Base-by-base conservation (phyloP, 2,888 invertebrate genomes). In the Pristionchus japonicus region DNA sequence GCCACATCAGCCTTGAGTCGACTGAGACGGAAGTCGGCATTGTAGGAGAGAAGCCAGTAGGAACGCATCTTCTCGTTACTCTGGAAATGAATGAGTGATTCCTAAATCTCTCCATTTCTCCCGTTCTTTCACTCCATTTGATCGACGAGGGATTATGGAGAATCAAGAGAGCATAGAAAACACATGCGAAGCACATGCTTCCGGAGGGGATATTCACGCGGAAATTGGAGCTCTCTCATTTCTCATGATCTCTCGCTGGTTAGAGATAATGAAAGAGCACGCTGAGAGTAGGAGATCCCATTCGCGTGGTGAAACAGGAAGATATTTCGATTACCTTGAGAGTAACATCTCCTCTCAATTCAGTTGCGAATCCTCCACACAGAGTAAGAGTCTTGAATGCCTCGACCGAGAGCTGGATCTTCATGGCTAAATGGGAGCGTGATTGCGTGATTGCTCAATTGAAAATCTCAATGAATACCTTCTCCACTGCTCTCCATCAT, bases 401-500 rank as follows among this genome's bases (percentile, higher is more conserved):
- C n/a, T 89, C 89, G 40, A 88, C 89, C 2, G 91, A 91, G 15
- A 91, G 77, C 89, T 91, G 91, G 34, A 91, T 90, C 89, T 70
- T 89, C 91, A 91, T 90, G 4, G 91, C 91, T 91, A 86, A 82
- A 82, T n/a, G 47, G 47, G 47, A n/a, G n/a, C n/a, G n/a, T n/a
- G n/a, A n/a, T n/a, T n/a, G n/a, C n/a, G n/a, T n/a, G n/a, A n/a
- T n/a, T n/a, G n/a, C 11, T 43, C 43, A 43, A 43, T 43, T 84
- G 13, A 84, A 84, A 84, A 57, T 13, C 1, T 27, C 15, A 52
- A 37, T 27, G 13, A 2, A 6, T 34, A 91, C 91, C 89, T 86
- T 91, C 91, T 90, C 91, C 91, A 82, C 89, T 89, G 52, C 90
- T 90, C 43, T 91, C 91, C 91, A 91, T 91, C 40, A 88, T 89